A percentile compares a stretch with the other conserved stretches of the same genome.
phyloP scores from a whole-genome alignment of 37 sponge, comb jelly and placozoan species.

The Ephydatia muelleri region DNA sequence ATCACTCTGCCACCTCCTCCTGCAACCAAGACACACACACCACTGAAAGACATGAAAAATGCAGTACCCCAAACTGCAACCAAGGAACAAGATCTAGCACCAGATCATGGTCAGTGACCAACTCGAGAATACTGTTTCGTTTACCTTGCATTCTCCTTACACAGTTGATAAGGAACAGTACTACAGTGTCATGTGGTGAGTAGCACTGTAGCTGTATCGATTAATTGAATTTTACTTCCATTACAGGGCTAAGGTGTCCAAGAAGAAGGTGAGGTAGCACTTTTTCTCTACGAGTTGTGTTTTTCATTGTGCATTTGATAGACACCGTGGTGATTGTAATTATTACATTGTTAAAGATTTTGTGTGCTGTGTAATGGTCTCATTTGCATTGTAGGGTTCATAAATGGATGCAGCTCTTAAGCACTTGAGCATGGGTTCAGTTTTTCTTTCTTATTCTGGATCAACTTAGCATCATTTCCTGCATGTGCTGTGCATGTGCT shows the following conservation, averaged over 20 bases:
- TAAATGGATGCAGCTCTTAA: too few species aligned
- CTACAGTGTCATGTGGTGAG: constrained; percentile 78
- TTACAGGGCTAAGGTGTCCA: constrained; percentile 78
- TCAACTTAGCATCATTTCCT: too few species aligned
- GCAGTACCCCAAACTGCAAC: background rate
- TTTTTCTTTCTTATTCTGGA: too few species aligned
- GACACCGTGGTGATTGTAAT: background rate
- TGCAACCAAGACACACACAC: background rate
- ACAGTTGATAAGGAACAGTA: constrained; percentile 18
- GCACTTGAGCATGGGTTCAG: too few species aligned
- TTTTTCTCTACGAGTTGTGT: background rate
- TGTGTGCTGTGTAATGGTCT: too few species aligned
- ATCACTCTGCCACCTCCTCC: background rate
- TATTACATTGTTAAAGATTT: too few species aligned
- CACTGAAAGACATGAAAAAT: background rate
- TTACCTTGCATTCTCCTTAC: background rate
- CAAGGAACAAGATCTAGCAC: background rate
- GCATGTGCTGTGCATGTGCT: too few species aligned
- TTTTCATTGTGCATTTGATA: background rate
- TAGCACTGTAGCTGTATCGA: background rate
- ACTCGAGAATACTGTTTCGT: background rate
- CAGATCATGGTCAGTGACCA: background rate
- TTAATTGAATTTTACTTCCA: background rate
- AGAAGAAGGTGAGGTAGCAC: constrained; percentile 52
- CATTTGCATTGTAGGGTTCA: too few species aligned